A percentile compares a stretch with the other conserved stretches of the same genome.
phyloP scores from a whole-genome alignment of 2,113 vertebrate species.

The Panthera uncia region DNA sequence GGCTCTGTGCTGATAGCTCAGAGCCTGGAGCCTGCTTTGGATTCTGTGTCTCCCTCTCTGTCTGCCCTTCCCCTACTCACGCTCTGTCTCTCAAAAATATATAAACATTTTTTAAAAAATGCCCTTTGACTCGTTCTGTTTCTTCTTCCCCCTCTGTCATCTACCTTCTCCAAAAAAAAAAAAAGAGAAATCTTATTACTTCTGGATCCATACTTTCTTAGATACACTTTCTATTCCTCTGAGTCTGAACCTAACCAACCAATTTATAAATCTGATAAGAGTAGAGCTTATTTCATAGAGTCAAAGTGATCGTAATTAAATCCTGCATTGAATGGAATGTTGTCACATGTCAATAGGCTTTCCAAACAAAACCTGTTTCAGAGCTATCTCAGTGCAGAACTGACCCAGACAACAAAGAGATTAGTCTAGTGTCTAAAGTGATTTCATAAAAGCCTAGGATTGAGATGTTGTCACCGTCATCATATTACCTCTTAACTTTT shows the following conservation, averaged over 20 bases:
- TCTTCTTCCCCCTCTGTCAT: background rate
- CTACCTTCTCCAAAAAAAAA: background rate
- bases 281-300: background rate
- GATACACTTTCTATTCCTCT: background rate
- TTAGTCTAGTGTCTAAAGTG: background rate
- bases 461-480: background rate
- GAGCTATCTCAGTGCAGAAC: background rate
- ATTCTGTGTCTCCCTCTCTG: too few relatives aligned
- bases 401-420: background rate
- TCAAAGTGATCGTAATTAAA: background rate
- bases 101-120: background rate
- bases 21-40: too few relatives aligned
- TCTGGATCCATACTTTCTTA: conserved; percentile 6
- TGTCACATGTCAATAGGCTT: background rate
- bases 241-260: background rate
- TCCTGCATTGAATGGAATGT: background rate
- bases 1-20: too few relatives aligned
- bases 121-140: background rate
- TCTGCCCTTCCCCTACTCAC: too few relatives aligned
- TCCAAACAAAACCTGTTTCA: conserved; percentile 13
- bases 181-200: background rate
- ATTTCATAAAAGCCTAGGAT: background rate
- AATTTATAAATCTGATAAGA: background rate
- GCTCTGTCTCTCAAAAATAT: too few relatives aligned
- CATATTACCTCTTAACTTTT: background rate